These are phyloP conservation scores for Chymomyza costata DNA, from an alignment of 1,140 invertebrate species.

Conservation along the genomic window DNA sequence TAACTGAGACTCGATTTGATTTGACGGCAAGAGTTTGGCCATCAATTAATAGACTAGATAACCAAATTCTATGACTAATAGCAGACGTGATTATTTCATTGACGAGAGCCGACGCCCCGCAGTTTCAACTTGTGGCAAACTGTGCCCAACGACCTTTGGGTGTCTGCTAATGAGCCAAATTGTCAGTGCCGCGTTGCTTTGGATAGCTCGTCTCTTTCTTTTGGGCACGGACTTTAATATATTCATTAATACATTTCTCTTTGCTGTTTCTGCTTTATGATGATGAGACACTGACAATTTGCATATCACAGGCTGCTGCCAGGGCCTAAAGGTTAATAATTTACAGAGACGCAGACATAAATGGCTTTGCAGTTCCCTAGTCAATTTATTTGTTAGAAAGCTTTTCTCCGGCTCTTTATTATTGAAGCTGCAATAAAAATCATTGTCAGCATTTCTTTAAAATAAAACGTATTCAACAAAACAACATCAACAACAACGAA, in stretches of 20 bases:
- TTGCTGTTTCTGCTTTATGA: constrained; percentile 1
- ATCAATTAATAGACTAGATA: constrained; percentile 15
- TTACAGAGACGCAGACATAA: constrained; percentile 22
- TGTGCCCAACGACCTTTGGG: background rate
- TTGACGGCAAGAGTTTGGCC: too few relatives aligned
- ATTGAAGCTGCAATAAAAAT: background rate
- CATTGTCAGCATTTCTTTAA: constrained; percentile 13
- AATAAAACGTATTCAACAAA: constrained; percentile 4
- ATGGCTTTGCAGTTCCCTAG: constrained; percentile 15
- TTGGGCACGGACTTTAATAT: constrained; percentile 34
- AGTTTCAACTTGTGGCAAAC: too few relatives aligned
- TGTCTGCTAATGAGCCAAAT: constrained; percentile 52
- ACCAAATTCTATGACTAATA: constrained; percentile 2
- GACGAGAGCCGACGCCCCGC: too few relatives aligned
- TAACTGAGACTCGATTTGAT: too few relatives aligned
- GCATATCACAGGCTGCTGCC: constrained; percentile 57
- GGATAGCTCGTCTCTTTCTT: constrained; percentile 41
- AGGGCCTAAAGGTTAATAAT: constrained; percentile 39
- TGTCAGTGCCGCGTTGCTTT: constrained; percentile 27
- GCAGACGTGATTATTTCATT: too few relatives aligned
- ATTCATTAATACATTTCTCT: constrained; percentile 64
- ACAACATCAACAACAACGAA: constrained; percentile 1
- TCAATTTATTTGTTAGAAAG: background rate
- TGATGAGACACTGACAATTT: constrained; percentile 30
- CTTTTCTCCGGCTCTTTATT: constrained; percentile 30